phyloP scores from a whole-genome alignment of 2,113 vertebrate species.

The Gymnocephalus cernua region DNA sequence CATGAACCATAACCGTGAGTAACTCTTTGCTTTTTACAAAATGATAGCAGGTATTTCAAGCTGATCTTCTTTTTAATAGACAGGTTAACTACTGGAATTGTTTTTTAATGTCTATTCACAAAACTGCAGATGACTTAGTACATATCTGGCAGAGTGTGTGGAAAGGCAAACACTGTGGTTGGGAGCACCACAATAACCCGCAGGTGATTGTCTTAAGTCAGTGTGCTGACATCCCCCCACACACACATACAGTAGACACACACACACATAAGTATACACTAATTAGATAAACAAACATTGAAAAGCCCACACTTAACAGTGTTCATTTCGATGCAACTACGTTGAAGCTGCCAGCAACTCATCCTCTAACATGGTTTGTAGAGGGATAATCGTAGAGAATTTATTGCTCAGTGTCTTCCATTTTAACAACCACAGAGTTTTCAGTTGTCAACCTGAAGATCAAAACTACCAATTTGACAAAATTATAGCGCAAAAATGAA shows the following conservation, averaged over 20 bases:
- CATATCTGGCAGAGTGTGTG: slow-evolving; percentile 53
- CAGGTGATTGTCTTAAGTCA: slow-evolving; percentile 58
- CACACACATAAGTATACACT: slow-evolving; percentile 28
- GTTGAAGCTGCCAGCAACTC: slow-evolving; percentile 46
- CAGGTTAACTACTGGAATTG: slow-evolving; percentile 30
- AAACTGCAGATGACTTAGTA: slow-evolving; percentile 42
- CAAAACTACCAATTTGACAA: slow-evolving; percentile 72
- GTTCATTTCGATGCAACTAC: slow-evolving; percentile 27
- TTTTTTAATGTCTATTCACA: slow-evolving; percentile 43
- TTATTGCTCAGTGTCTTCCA: slow-evolving; percentile 59
- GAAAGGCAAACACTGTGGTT: slow-evolving; percentile 53
- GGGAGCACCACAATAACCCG: slow-evolving; percentile 40
- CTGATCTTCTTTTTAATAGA: slow-evolving; percentile 21
- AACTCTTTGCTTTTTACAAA: slow-evolving; percentile 26
- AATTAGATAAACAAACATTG: slow-evolving; percentile 38
- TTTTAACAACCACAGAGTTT: slow-evolving; percentile 60
- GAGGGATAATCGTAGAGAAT: slow-evolving; percentile 67
- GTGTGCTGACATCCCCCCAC: slow-evolving; percentile 33
- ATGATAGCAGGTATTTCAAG: slow-evolving; percentile 10
- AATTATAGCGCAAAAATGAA: slow-evolving; percentile 67
- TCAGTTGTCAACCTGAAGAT: slow-evolving; percentile 67
- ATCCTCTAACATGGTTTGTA: slow-evolving; percentile 50
- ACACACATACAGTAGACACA: neutral
- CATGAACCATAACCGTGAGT: neutral
- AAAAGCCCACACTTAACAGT: slow-evolving; percentile 9